phyloP scores from a whole-genome alignment of 2,888 invertebrate genomes.

The Lithosia quadra region DNA sequence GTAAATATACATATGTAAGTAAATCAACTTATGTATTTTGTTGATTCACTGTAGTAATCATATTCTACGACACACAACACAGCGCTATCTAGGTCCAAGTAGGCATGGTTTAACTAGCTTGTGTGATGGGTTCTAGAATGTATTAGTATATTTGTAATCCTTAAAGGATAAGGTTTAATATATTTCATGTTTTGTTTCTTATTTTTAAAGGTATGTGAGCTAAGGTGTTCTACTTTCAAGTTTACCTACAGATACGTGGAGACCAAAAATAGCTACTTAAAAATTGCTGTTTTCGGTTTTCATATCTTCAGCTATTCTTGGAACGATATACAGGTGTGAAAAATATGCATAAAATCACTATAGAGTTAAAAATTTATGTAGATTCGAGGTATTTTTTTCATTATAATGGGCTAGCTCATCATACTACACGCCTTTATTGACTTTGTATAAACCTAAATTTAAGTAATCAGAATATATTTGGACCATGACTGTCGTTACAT shows the following conservation, averaged over 20 bases:
- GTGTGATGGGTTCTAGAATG: background rate
- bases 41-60: background rate
- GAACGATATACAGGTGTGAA: background rate
- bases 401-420: background rate
- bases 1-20: background rate
- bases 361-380: background rate
- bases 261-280: background rate
- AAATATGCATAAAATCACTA: background rate
- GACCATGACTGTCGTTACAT: conserved; percentile 6
- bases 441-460: background rate
- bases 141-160: conserved; percentile 4
- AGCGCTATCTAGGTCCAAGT: too few relatives aligned
- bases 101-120: background rate
- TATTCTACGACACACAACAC: background rate
- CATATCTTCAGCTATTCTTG: background rate
- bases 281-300: too few relatives aligned
- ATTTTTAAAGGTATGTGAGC: background rate
- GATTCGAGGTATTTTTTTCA: background rate
- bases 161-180: background rate
- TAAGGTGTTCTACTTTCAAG: background rate
- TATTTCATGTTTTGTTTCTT: background rate
- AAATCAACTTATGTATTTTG: background rate
- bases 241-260: background rate
- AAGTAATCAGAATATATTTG: conserved; percentile 1
- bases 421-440: background rate